Evolutionary conservation across 1,140 invertebrate species (phyloP).

Genomic region (Ostrea denselamellosa): DNA sequence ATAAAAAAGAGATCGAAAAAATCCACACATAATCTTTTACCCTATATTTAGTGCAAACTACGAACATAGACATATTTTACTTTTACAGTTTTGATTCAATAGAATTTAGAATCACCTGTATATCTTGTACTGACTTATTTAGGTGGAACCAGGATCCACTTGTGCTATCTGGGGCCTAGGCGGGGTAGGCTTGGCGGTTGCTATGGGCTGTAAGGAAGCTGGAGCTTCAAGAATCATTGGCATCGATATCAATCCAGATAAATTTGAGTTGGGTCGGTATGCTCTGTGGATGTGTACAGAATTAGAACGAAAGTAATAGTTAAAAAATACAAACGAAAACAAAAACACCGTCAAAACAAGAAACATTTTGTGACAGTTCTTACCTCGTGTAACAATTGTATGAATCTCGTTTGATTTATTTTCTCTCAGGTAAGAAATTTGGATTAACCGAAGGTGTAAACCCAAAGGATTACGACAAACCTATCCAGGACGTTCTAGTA

Average conservation of each 20-base stretch:
- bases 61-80: no score
- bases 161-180: slow-evolving; percentile 83
- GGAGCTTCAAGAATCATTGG: slow-evolving; percentile 96
- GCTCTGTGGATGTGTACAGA: neutral
- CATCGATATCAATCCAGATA: slow-evolving; percentile 93
- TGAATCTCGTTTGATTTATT: neutral
- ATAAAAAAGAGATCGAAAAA: no score
- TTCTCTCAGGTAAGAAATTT: slow-evolving; percentile 87
- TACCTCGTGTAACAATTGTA: no score
- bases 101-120: neutral
- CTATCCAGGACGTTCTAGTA: slow-evolving; percentile 91
- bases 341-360: no score
- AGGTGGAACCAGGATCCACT: slow-evolving; percentile 76
- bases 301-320: no score
- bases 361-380: no score
- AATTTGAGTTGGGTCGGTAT: slow-evolving; percentile 88
- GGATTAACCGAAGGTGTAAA: slow-evolving; percentile 96
- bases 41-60: no score
- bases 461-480: slow-evolving; percentile 82
- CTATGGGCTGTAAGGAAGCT: slow-evolving; percentile 93
- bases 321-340: no score
- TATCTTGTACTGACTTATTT: neutral
- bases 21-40: no score
- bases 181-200: slow-evolving; percentile 93
- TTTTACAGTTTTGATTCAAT: no score